Percentiles rank a stretch among this genome's conserved stretches.
Evolutionary conservation across 1,140 invertebrate genomes (phyloP).

Genomic region (Drosophila miranda): DNA sequence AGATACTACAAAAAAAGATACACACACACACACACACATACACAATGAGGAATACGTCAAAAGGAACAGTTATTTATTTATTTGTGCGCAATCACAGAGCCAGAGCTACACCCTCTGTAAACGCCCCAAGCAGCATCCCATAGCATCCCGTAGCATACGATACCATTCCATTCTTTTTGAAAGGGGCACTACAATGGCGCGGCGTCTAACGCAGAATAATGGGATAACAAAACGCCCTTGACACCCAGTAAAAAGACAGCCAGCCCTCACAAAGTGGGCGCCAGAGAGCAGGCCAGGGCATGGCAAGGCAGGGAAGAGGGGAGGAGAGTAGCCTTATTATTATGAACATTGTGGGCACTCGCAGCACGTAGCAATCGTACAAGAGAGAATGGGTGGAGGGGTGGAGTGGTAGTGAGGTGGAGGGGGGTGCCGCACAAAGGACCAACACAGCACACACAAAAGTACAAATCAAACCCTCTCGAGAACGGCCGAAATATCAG

Average conservation of each 20-base stretch:
- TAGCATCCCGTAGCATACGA: too few relatives aligned
- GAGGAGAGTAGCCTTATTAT: conserved; percentile 75
- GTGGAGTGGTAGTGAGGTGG: conserved; percentile 1
- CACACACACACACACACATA: conserved; percentile 24
- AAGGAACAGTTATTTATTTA: conserved; percentile 82
- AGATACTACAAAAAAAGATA: conserved; percentile 7
- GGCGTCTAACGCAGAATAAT: conserved; percentile 78
- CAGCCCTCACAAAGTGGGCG: conserved; percentile 65
- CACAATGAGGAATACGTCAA: conserved; percentile 71
- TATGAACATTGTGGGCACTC: conserved; percentile 67
- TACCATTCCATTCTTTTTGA: not conserved
- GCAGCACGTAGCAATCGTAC: conserved; percentile 69
- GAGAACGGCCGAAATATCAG: conserved; percentile 74
- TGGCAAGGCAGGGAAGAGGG: conserved; percentile 36
- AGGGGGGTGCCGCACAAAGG: conserved; percentile 45
- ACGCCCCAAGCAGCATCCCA: conserved; percentile 27
- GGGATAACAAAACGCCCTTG: conserved; percentile 82
- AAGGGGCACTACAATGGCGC: conserved; percentile 67
- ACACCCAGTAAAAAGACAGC: conserved; percentile 81
- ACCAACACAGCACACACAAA: conserved; percentile 47
- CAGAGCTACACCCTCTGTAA: conserved; percentile 11
- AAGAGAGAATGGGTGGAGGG: not conserved
- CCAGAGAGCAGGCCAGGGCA: not conserved
- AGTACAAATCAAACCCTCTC: conserved; percentile 80
- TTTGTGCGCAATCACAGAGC: conserved; percentile 66